Percentiles rank a stretch among this genome's conserved stretches.
These are phyloP conservation scores for Cataglyphis hispanica DNA, from an alignment of 1,140 invertebrate species.

Conservation along the genomic window DNA sequence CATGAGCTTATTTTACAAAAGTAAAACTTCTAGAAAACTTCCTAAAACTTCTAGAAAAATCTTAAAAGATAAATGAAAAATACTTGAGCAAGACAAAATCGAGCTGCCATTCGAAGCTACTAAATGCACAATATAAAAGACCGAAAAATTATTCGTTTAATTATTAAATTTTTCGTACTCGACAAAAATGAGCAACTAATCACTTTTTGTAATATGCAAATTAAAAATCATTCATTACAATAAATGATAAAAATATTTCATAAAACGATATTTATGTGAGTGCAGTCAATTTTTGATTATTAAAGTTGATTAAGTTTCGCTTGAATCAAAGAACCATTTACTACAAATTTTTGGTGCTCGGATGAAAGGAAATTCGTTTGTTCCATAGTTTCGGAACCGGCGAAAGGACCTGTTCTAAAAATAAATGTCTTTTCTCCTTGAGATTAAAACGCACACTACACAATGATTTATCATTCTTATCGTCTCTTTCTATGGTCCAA, in stretches of 20 bases:
- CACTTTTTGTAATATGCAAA: background rate
- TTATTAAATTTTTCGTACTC: background rate
- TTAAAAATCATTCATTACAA: background rate
- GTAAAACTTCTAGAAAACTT: conserved; percentile 6
- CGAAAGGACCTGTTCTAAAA: conserved; percentile 88
- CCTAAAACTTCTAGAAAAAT: conserved; percentile 2
- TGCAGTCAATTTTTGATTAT: background rate
- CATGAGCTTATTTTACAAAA: background rate
- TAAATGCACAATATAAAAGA: background rate
- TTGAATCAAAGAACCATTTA: background rate
- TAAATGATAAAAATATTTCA: conserved; percentile 10
- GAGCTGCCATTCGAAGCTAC: background rate
- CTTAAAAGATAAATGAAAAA: background rate
- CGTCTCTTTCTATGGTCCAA: conserved; percentile 66
- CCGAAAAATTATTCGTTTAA: background rate
- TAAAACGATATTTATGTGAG: background rate
- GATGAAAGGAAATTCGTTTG: conserved; percentile 73
- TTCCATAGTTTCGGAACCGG: conserved; percentile 87
- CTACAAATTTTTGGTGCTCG: conserved; percentile 59
- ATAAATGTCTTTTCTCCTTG: conserved; percentile 87
- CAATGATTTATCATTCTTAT: conserved; percentile 66
- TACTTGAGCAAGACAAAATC: conserved; percentile 39
- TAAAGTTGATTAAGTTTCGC: background rate
- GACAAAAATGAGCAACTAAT: background rate
- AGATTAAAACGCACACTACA: conserved; percentile 80